Percentiles rank a stretch among this genome's conserved stretches.
These are phyloP conservation scores for Hephaestus fuliginosus DNA, from an alignment of 2,797 vertebrate species.

Conservation along the genomic window DNA sequence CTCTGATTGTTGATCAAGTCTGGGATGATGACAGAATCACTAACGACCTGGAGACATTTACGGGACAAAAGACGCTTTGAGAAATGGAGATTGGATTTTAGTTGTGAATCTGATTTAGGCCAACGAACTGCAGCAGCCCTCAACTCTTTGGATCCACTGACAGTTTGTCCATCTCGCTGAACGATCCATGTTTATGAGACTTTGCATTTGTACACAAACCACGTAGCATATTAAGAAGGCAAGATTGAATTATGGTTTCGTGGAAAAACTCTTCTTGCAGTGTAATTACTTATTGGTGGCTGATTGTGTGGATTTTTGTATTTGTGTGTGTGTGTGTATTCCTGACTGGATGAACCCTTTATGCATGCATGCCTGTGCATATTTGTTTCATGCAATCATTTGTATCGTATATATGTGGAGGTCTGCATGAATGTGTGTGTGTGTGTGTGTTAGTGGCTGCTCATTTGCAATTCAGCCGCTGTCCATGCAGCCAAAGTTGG, in stretches of 20 bases:
- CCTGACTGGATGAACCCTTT: constrained; percentile 13
- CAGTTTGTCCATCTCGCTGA: background rate
- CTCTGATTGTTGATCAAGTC: constrained; percentile 46
- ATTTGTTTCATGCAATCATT: constrained; percentile 6
- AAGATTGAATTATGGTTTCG: constrained; percentile 13
- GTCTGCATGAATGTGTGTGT: constrained; percentile 14
- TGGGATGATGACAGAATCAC: constrained; percentile 35
- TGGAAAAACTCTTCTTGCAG: background rate
- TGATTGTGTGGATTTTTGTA: constrained; percentile 30
- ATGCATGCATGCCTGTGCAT: constrained; percentile 15
- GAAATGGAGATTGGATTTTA: constrained; percentile 42
- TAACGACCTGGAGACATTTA: constrained; percentile 40
- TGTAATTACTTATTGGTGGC: constrained; percentile 49
- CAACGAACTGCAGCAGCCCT: background rate
- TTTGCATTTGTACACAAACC: constrained; percentile 35
- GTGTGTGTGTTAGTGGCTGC: background rate
- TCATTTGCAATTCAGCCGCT: constrained; percentile 50
- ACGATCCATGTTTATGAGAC: constrained; percentile 12
- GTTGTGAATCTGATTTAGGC: constrained; percentile 35
- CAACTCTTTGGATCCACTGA: background rate
- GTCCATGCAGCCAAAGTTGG: constrained; percentile 1
- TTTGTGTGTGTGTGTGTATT: background rate
- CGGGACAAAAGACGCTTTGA: constrained; percentile 36
- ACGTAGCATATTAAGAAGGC: background rate
- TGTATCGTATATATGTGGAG: background rate